A percentile compares a stretch with the other conserved stretches of the same genome.
Conservation (phyloP, 2,113 vertebrate genomes). For the Scatophagus argus region DNA sequence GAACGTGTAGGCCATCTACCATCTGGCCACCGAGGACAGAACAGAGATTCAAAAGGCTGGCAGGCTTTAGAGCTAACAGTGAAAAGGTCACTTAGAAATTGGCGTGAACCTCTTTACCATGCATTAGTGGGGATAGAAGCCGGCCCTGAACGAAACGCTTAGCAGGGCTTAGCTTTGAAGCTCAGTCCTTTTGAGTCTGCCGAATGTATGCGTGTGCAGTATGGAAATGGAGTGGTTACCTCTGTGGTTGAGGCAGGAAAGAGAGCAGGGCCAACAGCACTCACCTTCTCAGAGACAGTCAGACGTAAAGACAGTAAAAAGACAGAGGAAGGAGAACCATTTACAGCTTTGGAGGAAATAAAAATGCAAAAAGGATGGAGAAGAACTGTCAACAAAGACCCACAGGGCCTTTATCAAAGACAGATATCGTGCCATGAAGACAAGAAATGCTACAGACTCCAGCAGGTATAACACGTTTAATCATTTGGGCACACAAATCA, state of each 20-base stretch:
- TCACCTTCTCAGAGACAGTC: slow-evolving; percentile 22
- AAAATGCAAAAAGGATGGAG: slow-evolving; percentile 46
- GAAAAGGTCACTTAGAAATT: slow-evolving; percentile 64
- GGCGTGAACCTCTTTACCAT: slow-evolving; percentile 61
- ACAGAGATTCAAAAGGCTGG: slow-evolving; percentile 12
- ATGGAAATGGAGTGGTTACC: slow-evolving; percentile 37
- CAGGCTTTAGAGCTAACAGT: slow-evolving; percentile 32
- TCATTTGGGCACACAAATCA: slow-evolving; percentile 36
- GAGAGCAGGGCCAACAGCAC: slow-evolving; percentile 20
- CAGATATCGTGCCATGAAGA: slow-evolving; percentile 8
- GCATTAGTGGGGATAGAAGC: slow-evolving; percentile 57
- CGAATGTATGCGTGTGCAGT: slow-evolving; percentile 22
- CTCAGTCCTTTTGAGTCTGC: slow-evolving; percentile 51
- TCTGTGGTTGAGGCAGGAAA: slow-evolving; percentile 39
- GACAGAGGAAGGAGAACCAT: neutral
- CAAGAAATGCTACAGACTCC: neutral
- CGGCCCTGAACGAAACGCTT: slow-evolving; percentile 48
- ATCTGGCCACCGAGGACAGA: slow-evolving; percentile 22
- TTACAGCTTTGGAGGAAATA: slow-evolving; percentile 48
- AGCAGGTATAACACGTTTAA: slow-evolving; percentile 26
- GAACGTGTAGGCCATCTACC: slow-evolving; percentile 17
- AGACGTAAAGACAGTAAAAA: neutral
- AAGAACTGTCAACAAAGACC: slow-evolving; percentile 36
- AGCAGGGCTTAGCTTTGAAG: slow-evolving; percentile 65
- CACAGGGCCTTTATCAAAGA: slow-evolving; percentile 32